Percentiles rank a stretch among this genome's conserved stretches.
phyloP scores from a whole-genome alignment of 1,140 invertebrate species.

The Belonocnema kinseyi region DNA sequence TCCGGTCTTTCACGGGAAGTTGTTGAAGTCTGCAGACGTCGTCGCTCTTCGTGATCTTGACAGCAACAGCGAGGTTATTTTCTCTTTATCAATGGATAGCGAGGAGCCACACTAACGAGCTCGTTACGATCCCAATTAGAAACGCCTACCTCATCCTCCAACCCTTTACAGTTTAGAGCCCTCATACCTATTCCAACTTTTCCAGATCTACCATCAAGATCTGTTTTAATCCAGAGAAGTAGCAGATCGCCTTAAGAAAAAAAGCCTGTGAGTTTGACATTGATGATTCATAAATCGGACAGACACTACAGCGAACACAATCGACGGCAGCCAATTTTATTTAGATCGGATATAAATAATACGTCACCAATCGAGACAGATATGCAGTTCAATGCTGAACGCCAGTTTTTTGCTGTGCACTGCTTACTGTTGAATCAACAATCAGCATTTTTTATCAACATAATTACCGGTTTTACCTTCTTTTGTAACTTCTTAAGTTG shows the following conservation, averaged over 20 bases:
- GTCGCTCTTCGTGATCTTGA: neutral
- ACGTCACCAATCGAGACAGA: neutral
- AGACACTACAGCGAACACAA: neutral
- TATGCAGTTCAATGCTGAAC: neutral
- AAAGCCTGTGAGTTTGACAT: slow-evolving; percentile 31
- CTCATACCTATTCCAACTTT: slow-evolving; percentile 26
- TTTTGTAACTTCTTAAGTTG: too few species aligned
- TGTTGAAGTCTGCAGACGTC: neutral
- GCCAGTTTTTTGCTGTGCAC: neutral
- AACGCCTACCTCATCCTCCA: slow-evolving; percentile 41
- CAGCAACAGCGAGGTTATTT: slow-evolving; percentile 42
- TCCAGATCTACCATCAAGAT: slow-evolving; percentile 3
- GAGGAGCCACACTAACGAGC: slow-evolving; percentile 49
- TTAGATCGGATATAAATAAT: neutral
- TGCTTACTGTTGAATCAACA: too few species aligned
- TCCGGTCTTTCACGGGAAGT: slow-evolving; percentile 2
- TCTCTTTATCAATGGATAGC: slow-evolving; percentile 34
- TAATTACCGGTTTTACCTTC: too few species aligned
- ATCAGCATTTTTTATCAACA: too few species aligned
- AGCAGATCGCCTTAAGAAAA: neutral
- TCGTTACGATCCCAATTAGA: slow-evolving; percentile 52
- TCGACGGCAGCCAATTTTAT: slow-evolving; percentile 31
- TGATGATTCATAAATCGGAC: slow-evolving; percentile 47
- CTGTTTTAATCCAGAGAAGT: neutral
- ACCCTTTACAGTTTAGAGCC: slow-evolving; percentile 48